Base-by-base conservation (phyloP, 2,888 invertebrate species). In the Stenichneumon culpator region DNA sequence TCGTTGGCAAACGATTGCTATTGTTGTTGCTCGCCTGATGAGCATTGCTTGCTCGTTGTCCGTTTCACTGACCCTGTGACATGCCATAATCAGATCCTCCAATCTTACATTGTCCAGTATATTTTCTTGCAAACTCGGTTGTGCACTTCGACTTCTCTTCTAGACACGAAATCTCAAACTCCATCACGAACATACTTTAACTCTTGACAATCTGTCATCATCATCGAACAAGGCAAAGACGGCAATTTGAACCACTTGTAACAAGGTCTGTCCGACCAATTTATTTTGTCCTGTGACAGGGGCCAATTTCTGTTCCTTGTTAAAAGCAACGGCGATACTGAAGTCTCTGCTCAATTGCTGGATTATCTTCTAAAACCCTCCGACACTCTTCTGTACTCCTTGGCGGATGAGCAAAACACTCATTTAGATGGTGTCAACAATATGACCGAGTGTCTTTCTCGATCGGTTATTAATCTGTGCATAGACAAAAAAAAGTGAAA, bases 351-450 rank as follows among this genome's bases (percentile, higher is more conserved):
- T 97, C 97, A 98, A 91, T 98, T 98, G 22, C 97, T 97, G 88
- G 97, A 97, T 89, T 97, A 97, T 68, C 97, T 94, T n/a, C 97
- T 94, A 0, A 97, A 96, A 70, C 97, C 97, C 94, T 98, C 98
- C 0, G 98, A 98, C 9, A 98, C 98, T 0, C 98, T 98, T 91
- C 97, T 95, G 91, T 98, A 98, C 92, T 98, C 98, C 92, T 98
- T 98, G 90, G 98, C 97, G 0, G 98, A 98, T 0, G 97, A 97
- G 91, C 97, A 97, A 16, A 97, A 95, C 19, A 97, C 95, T 2
- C 97, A 96, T 86, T 96, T 95, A 14, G 95, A 96, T 28, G 97
- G 96, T 5, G 97, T 96, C 6, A 96, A 94, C 69, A 95, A 95
- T 14, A 95, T 93, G 0, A 95, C 95, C 5, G 95, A 95, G 44